Conservation (phyloP, 2,888 invertebrate genomes). For the Eupsilia transversa region DNA sequence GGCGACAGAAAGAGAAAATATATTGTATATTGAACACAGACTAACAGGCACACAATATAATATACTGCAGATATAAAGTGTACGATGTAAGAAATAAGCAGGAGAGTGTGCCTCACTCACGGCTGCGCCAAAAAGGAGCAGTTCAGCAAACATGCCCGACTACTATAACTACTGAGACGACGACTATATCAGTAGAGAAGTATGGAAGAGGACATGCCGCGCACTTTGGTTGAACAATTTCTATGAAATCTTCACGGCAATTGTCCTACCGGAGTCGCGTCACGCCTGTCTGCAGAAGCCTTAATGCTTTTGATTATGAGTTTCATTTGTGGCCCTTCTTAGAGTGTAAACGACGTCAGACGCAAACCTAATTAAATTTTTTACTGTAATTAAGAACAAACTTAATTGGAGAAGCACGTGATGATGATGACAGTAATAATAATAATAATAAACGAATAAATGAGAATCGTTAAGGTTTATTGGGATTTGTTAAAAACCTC, state of each 20-base stretch:
- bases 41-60: too few species aligned
- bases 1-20: too few species aligned
- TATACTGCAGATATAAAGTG: too few species aligned
- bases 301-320: not conserved
- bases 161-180: not conserved
- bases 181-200: not conserved
- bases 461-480: conserved; percentile 9
- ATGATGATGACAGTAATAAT: not conserved
- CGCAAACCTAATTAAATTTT: conserved; percentile 4
- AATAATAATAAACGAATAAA: not conserved
- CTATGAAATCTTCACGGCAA: too few species aligned
- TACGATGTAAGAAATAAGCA: too few species aligned
- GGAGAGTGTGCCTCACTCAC: too few species aligned
- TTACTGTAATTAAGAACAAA: not conserved
- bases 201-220: not conserved
- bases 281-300: too few species aligned
- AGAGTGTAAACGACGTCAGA: not conserved
- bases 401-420: not conserved
- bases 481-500: not conserved
- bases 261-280: too few species aligned
- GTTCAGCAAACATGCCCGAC: too few species aligned
- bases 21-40: too few species aligned
- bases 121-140: too few species aligned
- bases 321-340: not conserved
- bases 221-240: too few species aligned